phyloP scores from a whole-genome alignment of 2,797 vertebrate genomes.

The Pygocentrus nattereri region DNA sequence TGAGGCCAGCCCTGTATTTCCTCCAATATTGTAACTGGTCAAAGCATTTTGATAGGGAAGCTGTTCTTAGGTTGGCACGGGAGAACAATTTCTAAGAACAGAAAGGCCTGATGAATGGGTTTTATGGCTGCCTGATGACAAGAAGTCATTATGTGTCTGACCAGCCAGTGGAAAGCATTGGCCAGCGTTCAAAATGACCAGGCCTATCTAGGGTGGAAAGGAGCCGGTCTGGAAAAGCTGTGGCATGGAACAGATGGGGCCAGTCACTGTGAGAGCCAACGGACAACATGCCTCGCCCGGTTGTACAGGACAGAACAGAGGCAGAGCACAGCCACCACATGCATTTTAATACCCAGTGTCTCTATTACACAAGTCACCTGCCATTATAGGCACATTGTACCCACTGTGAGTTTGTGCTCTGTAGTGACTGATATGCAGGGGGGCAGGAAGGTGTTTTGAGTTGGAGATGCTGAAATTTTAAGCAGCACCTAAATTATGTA shows the following conservation, averaged over 20 bases:
- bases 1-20: background rate
- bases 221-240: slow-evolving; percentile 12
- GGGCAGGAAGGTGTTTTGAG: background rate
- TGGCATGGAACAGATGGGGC: slow-evolving; percentile 33
- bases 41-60: background rate
- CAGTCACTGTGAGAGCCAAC: slow-evolving; percentile 12
- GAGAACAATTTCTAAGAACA: background rate
- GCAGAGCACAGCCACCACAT: slow-evolving; percentile 32
- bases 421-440: background rate
- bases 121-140: slow-evolving; percentile 10
- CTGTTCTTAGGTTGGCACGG: background rate
- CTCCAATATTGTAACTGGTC: background rate
- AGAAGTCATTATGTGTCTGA: slow-evolving; percentile 8
- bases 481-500: too few relatives aligned
- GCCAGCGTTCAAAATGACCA: slow-evolving; percentile 19
- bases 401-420: background rate
- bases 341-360: slow-evolving; percentile 1
- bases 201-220: background rate
- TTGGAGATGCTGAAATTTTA: background rate
- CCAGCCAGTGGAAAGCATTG: slow-evolving; percentile 7
- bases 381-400: background rate
- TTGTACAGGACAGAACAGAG: slow-evolving; percentile 17
- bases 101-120: slow-evolving; percentile 15
- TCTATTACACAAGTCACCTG: background rate
- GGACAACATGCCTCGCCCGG: slow-evolving; percentile 5